phyloP scores from a whole-genome alignment of 2,888 invertebrate species.

The Brachyptera risi region DNA sequence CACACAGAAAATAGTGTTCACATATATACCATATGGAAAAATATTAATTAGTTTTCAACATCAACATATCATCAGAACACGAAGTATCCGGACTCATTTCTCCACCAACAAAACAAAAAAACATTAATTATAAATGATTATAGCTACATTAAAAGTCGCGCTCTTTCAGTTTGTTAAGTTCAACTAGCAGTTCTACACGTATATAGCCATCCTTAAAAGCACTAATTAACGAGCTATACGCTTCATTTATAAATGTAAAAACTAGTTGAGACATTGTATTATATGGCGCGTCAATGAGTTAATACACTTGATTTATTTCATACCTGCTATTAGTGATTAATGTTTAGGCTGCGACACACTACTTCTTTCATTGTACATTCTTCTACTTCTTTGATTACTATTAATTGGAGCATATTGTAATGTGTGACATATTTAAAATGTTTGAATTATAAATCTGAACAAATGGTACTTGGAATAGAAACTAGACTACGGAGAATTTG shows the following conservation, averaged over 20 bases:
- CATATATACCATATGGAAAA: not conserved
- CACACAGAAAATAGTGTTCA: no score
- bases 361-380: no score
- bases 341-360: no score
- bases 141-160: no score
- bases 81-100: not conserved
- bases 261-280: not conserved
- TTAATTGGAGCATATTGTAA: not conserved
- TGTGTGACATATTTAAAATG: not conserved
- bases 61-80: not conserved
- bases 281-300: not conserved
- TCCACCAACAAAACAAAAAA: not conserved
- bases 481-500: no score
- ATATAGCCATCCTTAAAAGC: not conserved
- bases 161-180: not conserved
- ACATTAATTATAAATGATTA: not conserved
- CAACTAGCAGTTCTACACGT: not conserved
- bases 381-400: not conserved
- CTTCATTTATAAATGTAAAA: not conserved
- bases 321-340: not conserved
- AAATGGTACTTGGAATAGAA: slow-evolving; percentile 1
- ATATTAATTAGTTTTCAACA: not conserved
- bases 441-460: not conserved
- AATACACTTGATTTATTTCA: not conserved
- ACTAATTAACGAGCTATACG: slow-evolving; percentile 1